Conservation (phyloP, 2,113 vertebrate genomes). For the Plecotus auritus region DNA sequence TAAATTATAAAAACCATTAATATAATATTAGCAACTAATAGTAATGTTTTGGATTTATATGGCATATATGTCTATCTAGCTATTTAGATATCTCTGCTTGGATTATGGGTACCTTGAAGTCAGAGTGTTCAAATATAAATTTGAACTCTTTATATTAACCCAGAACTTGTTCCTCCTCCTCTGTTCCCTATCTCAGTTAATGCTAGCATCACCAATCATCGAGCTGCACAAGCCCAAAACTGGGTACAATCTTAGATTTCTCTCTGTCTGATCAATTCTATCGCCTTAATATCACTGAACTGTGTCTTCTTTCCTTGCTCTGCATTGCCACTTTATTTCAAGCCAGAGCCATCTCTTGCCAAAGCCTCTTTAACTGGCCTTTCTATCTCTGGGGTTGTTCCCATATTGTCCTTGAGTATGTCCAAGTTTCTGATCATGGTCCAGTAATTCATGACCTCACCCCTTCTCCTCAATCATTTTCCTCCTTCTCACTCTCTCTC, state of each 20-base stretch:
- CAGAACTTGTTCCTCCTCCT: not conserved
- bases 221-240: not conserved
- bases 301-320: not conserved
- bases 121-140: not conserved
- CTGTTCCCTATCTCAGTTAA: not conserved
- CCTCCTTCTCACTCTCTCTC: not conserved
- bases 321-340: not conserved
- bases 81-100: not conserved
- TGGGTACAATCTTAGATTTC: not conserved
- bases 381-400: not conserved
- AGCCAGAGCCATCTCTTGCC: not conserved
- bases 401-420: not conserved
- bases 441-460: not conserved
- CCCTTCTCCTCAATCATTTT: not conserved
- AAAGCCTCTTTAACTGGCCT: not conserved
- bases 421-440: not conserved
- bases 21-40: conserved; percentile 25
- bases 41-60: not conserved
- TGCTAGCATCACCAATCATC: not conserved
- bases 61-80: not conserved
- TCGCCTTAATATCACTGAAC: not conserved
- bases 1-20: conserved; percentile 30
- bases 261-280: not conserved
- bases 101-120: not conserved
- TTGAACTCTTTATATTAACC: not conserved